Base-by-base conservation (phyloP, 1,140 invertebrate genomes). In the Conus ventricosus region DNA sequence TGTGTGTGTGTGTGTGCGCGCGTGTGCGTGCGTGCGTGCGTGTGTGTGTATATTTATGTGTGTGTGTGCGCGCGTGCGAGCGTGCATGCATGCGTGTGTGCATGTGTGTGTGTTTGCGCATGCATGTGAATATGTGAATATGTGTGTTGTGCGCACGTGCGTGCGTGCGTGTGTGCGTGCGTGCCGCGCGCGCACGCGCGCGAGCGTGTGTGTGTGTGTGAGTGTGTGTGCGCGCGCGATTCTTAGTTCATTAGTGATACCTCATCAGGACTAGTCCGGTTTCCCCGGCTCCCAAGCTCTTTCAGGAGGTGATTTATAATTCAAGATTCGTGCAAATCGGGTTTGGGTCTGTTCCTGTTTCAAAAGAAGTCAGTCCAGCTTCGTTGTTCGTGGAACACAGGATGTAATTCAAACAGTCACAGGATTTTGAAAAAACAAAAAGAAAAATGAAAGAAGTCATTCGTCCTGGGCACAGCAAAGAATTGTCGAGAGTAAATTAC, bases 161-260 rank as follows among this genome's bases (percentile, higher is more conserved):
- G n/a, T 27, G 76, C 6, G 76, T 39, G 25, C 6, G 76, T 39
- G 76, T 39, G n/a, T 27, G 7, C 8, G n/a, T 27, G n/a, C 51
- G 76, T 78, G 76, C 2, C 2, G 76, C 8, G 76, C 4, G 76
- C 51, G 76, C 0, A 4, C 51, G 25, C 8, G 76, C 2, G 76
- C 51, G 76, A 51, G 76, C 51, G 76, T 78, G 76, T 75, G 67
- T 75, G 67, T 75, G 67, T 75, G n/a, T 75, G 17, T 75, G 67
- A 5, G 6, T 75, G 67, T 7, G 67, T 7, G 20, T 7, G 20
- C 20, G 0, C 11, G 0, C n/a, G 67, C n/a, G 67, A 39, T 39
- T 39, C 39, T 39, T 3, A 39, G 67, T 75, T 7, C 1, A n/a
- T 20, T 23, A 25, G 7, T 23, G 7, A n/a, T 0, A n/a, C 20